Percentiles rank a stretch among this genome's conserved stretches.
phyloP scores from a whole-genome alignment of 2,113 vertebrate genomes.

The Festucalex cinctus region DNA sequence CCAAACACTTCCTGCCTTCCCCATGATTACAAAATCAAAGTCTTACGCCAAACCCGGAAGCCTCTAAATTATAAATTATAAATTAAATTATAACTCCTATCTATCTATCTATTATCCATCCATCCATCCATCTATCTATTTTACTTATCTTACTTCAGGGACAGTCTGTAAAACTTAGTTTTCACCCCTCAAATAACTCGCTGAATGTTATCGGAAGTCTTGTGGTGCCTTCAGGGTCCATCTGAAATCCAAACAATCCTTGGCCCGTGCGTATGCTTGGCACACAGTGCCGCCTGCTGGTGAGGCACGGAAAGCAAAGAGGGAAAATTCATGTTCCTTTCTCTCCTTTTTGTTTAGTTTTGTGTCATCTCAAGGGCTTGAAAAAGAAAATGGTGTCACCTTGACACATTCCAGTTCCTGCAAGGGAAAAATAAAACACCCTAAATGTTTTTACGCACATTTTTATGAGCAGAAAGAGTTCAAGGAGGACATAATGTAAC shows the following conservation, averaged over 20 bases:
- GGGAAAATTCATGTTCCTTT: background rate
- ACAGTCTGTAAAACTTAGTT: background rate
- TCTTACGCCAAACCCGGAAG: no score
- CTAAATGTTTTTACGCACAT: background rate
- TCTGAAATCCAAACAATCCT: background rate
- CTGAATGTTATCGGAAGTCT: background rate
- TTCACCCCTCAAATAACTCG: background rate
- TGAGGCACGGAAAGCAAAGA: background rate
- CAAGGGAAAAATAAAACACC: background rate
- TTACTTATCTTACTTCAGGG: background rate
- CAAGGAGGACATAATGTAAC: background rate
- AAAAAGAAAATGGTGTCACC: background rate
- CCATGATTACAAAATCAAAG: no score
- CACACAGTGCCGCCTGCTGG: constrained; percentile 40
- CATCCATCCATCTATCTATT: background rate
- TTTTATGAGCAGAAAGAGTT: background rate
- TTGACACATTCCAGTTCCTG: background rate
- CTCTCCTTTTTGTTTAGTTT: background rate
- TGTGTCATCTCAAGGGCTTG: background rate
- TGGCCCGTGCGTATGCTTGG: background rate
- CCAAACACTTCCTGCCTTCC: no score
- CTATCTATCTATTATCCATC: background rate
- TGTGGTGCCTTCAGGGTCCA: background rate
- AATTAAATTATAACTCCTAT: no score
- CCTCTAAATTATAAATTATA: no score